Base-by-base conservation (phyloP, 2,113 vertebrate species). In the Pimephales promelas region DNA sequence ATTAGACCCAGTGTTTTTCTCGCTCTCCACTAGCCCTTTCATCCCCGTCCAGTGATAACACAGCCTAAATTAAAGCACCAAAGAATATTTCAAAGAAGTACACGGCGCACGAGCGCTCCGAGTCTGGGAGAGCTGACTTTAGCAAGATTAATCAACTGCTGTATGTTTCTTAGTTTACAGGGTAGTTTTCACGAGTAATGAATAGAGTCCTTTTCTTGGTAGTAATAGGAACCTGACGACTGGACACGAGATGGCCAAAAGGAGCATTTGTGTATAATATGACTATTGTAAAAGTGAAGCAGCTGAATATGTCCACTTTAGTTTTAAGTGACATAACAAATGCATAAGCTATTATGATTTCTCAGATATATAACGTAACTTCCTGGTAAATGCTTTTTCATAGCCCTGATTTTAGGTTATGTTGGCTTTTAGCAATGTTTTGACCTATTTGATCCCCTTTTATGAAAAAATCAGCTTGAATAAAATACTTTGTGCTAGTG, bases 21-120 rank as follows among this genome's bases (percentile, higher is more conserved):
- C 88, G 88, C 82, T 68, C 73, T n/a, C 24, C 83, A 85, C 92
- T 90, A 85, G 79, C 92, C 89, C 95, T 97, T 98, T 97, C 92
- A 97, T 96, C 94, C 92, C 57, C 36, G 88, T 94, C 95, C 96
- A 97, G 94, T 2, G 92, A 96, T 94, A 97, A 97, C 94, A 96
- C 74, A 81, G 82, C 91, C 90, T 94, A 93, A 96, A 95, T 92
- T 92, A 94, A 95, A 95, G 91, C 90, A 94, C 91, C 94, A 92
- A 93, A 94, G 94, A 92, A 92, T 86, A 82, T 94, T 90, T 90
- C 91, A 89, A 91, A 93, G 94, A 95, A 92, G 94, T 93, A 94
- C 94, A 92, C 90, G 90, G 86, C 81, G 91, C 89, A 64, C 90
- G 90, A 93, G 93, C 88, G 89, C 88, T 88, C 88, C 88, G 91